These are phyloP conservation scores for Cryptotis parvus DNA, from an alignment of 2,113 vertebrate genomes.

Conservation along the genomic window DNA sequence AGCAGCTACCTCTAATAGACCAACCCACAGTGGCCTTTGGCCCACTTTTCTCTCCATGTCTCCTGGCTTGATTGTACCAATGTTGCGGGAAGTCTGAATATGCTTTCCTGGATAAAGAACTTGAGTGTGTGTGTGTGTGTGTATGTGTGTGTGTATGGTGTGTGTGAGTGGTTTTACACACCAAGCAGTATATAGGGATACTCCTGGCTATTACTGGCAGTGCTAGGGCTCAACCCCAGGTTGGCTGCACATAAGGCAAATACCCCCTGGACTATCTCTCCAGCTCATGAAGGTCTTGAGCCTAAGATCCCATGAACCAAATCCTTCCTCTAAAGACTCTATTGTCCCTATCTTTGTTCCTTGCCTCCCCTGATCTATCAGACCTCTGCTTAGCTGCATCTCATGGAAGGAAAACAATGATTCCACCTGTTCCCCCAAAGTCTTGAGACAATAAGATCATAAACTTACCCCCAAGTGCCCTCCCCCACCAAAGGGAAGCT, in stretches of 20 bases:
- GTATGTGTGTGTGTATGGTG: too few relatives aligned
- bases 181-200: too few relatives aligned
- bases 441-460: neutral
- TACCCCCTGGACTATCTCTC: too few relatives aligned
- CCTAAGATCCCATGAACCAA: neutral
- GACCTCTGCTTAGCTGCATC: neutral
- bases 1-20: conserved; percentile 25
- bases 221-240: too few relatives aligned
- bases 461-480: neutral
- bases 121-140: neutral
- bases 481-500: neutral
- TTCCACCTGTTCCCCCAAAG: neutral
- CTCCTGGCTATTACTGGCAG: too few relatives aligned
- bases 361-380: neutral
- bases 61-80: neutral
- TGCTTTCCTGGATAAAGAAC: neutral
- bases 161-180: too few relatives aligned
- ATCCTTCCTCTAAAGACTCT: neutral
- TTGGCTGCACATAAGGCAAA: too few relatives aligned
- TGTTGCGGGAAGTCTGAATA: neutral
- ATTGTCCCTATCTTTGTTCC: neutral
- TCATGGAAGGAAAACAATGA: neutral
- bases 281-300: too few relatives aligned
- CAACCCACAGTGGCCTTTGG: neutral
- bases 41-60: conserved; percentile 30